A percentile compares a stretch with the other conserved stretches of the same genome.
Conservation (phyloP, 2,888 invertebrate genomes). For the Nycteola revayana region DNA sequence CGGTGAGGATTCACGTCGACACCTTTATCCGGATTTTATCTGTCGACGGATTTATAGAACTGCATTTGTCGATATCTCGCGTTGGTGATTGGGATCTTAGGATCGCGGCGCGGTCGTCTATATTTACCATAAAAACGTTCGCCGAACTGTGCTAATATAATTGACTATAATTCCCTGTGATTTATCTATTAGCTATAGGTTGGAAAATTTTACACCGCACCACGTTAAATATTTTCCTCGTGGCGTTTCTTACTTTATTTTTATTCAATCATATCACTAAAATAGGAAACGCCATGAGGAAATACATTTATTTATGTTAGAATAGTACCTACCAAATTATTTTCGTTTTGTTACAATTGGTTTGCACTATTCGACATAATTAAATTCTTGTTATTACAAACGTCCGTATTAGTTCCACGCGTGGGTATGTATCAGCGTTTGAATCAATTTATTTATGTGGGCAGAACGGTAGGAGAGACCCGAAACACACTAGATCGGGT, state of each 20-base stretch:
- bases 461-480: conserved; percentile 43
- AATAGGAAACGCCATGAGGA: too few relatives aligned
- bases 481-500: conserved; percentile 56
- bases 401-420: conserved; percentile 35
- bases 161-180: conserved; percentile 62
- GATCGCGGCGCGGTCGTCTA: conserved; percentile 31
- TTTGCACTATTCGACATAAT: conserved; percentile 51
- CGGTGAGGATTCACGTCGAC: conserved; percentile 38
- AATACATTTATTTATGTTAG: too few relatives aligned
- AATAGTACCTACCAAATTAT: too few relatives aligned
- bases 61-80: conserved; percentile 29
- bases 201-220: too few relatives aligned
- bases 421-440: conserved; percentile 45
- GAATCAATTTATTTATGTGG: conserved; percentile 58
- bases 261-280: too few relatives aligned
- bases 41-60: conserved; percentile 24
- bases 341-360: conserved; percentile 37
- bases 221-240: too few relatives aligned
- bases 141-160: conserved; percentile 46
- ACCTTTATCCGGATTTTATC: conserved; percentile 31
- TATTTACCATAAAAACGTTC: conserved; percentile 43
- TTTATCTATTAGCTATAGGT: conserved; percentile 57
- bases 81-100: conserved; percentile 24
- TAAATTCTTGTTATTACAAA: conserved; percentile 51
- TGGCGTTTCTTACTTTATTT: too few relatives aligned